A percentile compares a stretch with the other conserved stretches of the same genome.
Conservation (phyloP, 2,113 vertebrate species). For the Tretioscincus oriximinensis region DNA sequence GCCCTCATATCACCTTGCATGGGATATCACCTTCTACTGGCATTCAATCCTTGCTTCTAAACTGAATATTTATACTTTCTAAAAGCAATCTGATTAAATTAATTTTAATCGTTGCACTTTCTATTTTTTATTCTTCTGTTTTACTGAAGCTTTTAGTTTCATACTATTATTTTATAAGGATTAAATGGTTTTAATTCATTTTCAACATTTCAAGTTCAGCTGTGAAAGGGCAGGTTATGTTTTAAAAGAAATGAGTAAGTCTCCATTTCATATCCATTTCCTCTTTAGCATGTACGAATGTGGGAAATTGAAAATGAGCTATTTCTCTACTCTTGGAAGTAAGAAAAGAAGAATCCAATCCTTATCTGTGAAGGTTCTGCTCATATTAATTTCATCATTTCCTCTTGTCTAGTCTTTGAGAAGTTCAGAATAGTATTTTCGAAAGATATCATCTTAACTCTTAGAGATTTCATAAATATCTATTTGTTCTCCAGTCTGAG, state of each 20-base stretch:
- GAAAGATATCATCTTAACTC: neutral
- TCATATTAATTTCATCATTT: neutral
- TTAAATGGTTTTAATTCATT: neutral
- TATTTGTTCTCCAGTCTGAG: neutral
- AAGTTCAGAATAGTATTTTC: conserved; percentile 14
- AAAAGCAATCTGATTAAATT: neutral
- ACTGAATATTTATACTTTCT: neutral
- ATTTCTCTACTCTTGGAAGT: neutral
- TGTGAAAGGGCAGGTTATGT: neutral
- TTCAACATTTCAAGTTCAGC: neutral
- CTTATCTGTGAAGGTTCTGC: neutral
- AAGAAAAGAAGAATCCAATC: neutral
- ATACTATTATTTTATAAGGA: neutral
- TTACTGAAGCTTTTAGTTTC: neutral
- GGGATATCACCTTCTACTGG: no score
- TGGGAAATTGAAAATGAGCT: neutral
- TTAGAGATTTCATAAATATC: neutral
- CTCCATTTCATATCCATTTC: neutral
- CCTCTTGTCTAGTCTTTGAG: neutral
- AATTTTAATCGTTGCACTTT: neutral
- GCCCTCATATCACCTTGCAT: no score
- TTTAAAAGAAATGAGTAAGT: neutral
- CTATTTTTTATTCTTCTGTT: neutral
- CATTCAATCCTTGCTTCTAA: neutral
- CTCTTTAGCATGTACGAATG: neutral